A percentile compares a stretch with the other conserved stretches of the same genome.
Evolutionary conservation across 2,888 invertebrate genomes (phyloP).

Genomic region (Lepidochrysops patricia): DNA sequence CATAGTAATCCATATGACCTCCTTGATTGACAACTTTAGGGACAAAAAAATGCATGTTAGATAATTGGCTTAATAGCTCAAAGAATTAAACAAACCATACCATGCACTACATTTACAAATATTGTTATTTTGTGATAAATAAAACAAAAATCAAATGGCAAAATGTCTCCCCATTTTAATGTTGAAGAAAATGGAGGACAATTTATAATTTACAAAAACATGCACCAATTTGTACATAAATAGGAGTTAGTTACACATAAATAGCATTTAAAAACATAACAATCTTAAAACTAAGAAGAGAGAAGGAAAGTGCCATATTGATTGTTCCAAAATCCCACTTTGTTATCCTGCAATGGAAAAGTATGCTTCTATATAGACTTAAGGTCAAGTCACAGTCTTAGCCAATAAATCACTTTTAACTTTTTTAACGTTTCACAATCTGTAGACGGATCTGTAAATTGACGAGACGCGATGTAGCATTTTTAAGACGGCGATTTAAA

Average conservation of each 20-base stretch:
- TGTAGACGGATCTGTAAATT: too few relatives aligned
- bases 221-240: slow-evolving; percentile 6
- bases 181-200: not conserved
- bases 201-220: not conserved
- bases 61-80: too few relatives aligned
- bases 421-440: too few relatives aligned
- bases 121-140: not conserved
- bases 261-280: not conserved
- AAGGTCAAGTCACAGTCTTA: too few relatives aligned
- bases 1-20: slow-evolving; percentile 58
- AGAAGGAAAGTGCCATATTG: too few relatives aligned
- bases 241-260: not conserved
- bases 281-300: not conserved
- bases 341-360: too few relatives aligned
- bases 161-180: not conserved
- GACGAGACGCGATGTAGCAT: too few relatives aligned
- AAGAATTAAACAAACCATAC: slow-evolving; percentile 1
- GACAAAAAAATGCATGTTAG: slow-evolving; percentile 40
- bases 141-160: not conserved
- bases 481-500: too few relatives aligned
- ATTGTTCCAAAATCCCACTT: too few relatives aligned
- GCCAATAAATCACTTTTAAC: too few relatives aligned
- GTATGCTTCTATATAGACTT: too few relatives aligned
- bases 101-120: slow-evolving; percentile 14
- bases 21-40: slow-evolving; percentile 59